A percentile compares a stretch with the other conserved stretches of the same genome.
phyloP scores from a whole-genome alignment of 2,113 vertebrate species.

The Manacus vitellinus region DNA sequence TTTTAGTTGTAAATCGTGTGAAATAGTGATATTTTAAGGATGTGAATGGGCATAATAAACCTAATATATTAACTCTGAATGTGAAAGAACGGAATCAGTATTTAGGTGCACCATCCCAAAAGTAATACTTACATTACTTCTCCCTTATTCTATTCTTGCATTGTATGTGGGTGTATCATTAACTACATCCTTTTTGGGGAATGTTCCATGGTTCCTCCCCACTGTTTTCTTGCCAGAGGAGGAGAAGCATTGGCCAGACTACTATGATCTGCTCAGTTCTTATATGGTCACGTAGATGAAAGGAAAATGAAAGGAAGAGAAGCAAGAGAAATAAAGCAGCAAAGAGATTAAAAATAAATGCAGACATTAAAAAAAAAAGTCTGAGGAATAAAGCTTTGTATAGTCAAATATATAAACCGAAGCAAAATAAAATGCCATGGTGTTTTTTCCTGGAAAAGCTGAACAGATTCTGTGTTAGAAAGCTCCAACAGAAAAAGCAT shows the following conservation, averaged over 20 bases:
- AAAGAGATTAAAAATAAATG: constrained; percentile 41
- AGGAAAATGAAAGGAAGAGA: constrained; percentile 17
- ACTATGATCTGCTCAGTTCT: constrained; percentile 55
- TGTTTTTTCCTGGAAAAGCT: constrained; percentile 15
- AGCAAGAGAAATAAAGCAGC: constrained; percentile 32
- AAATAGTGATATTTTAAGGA: neutral
- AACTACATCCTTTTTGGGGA: constrained; percentile 59
- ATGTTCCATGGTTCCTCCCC: constrained; percentile 41
- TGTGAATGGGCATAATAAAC: neutral
- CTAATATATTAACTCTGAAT: neutral
- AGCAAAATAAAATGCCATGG: constrained; percentile 24
- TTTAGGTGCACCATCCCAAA: constrained; percentile 26
- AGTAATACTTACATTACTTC: constrained; percentile 57
- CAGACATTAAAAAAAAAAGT: neutral
- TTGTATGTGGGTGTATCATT: constrained; percentile 43
- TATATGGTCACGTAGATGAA: constrained; percentile 50
- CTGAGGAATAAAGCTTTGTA: neutral
- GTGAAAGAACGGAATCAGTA: neutral
- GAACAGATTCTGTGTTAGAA: neutral
- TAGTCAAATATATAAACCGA: neutral
- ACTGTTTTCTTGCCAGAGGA: constrained; percentile 59
- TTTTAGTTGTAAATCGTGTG: neutral
- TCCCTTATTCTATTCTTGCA: constrained; percentile 59
- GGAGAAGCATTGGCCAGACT: constrained; percentile 51
- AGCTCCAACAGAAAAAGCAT: constrained; percentile 24